Percentiles rank a stretch among this genome's conserved stretches.
These are phyloP conservation scores for Odontocolon sp. DNA, from an alignment of 2,888 invertebrate genomes.

Conservation along the genomic window DNA sequence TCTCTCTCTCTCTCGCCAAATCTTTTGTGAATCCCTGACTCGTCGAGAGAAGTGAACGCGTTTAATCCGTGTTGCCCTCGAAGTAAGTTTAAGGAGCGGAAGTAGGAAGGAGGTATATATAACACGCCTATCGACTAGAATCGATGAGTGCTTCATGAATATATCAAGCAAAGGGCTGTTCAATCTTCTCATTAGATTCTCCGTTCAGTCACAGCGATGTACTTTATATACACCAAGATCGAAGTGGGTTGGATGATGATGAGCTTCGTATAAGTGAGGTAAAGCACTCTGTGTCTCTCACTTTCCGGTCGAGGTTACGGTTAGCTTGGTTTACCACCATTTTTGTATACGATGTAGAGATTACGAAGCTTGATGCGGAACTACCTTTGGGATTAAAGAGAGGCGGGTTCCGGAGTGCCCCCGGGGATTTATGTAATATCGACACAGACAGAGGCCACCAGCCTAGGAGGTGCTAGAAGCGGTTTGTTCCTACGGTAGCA, in stretches of 20 bases:
- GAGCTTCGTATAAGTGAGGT: conserved; percentile 1
- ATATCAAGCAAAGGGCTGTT: conserved; percentile 39
- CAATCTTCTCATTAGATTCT: conserved; percentile 50
- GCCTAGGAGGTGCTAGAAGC: conserved; percentile 40
- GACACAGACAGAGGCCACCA: conserved; percentile 51
- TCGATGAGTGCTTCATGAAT: conserved; percentile 40
- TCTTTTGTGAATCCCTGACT: no score
- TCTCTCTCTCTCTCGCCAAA: no score
- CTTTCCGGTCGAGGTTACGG: conserved; percentile 27
- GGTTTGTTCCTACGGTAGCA: conserved; percentile 35
- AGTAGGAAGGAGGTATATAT: not conserved
- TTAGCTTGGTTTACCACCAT: conserved; percentile 55
- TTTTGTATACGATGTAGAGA: conserved; percentile 60
- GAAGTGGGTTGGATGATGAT: not conserved
- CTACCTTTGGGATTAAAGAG: conserved; percentile 55
- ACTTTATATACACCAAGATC: conserved; percentile 3
- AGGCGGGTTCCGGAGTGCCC: conserved; percentile 60
- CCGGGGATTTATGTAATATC: conserved; percentile 66
- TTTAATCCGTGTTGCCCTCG: not conserved
- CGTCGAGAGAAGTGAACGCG: not conserved
- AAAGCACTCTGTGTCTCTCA: not conserved
- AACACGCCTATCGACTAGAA: conserved; percentile 39
- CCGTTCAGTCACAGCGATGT: not conserved
- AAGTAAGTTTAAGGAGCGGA: not conserved
- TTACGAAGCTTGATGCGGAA: conserved; percentile 51